Conservation (phyloP, 2,113 vertebrate species). For the Todiramphus saurophagus region DNA sequence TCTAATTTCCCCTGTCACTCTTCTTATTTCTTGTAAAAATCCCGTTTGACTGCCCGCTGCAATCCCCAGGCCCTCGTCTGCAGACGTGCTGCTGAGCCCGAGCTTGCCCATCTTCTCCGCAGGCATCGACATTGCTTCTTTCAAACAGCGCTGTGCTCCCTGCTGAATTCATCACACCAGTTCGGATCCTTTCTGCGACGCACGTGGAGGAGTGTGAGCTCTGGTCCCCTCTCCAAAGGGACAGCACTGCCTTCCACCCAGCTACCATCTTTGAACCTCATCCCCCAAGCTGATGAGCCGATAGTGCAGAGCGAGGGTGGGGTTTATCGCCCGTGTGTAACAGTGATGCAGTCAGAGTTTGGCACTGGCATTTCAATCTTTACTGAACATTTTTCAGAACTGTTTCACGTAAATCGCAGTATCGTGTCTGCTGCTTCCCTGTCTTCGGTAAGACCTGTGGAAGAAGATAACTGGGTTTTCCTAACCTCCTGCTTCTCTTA, state of each 20-base stretch:
- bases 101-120: background rate
- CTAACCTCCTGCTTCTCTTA: background rate
- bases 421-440: background rate
- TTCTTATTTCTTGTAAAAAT: background rate
- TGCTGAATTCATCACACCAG: background rate
- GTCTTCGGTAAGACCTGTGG: background rate
- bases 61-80: background rate
- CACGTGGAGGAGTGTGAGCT: background rate
- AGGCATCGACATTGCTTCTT: background rate
- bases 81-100: background rate
- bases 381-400: background rate
- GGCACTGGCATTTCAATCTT: background rate
- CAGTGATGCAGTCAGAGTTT: background rate
- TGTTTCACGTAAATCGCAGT: background rate
- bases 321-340: rapidly evolving
- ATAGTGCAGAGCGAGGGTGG: background rate
- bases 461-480: background rate
- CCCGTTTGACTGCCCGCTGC: background rate
- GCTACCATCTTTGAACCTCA: background rate
- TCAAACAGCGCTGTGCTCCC: rapidly evolving
- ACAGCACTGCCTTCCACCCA: background rate
- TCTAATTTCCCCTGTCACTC: background rate
- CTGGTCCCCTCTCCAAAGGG: background rate
- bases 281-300: background rate
- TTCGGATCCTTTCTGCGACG: background rate